phyloP scores from a whole-genome alignment of 2,797 vertebrate genomes.

The Tragopan temminckii region DNA sequence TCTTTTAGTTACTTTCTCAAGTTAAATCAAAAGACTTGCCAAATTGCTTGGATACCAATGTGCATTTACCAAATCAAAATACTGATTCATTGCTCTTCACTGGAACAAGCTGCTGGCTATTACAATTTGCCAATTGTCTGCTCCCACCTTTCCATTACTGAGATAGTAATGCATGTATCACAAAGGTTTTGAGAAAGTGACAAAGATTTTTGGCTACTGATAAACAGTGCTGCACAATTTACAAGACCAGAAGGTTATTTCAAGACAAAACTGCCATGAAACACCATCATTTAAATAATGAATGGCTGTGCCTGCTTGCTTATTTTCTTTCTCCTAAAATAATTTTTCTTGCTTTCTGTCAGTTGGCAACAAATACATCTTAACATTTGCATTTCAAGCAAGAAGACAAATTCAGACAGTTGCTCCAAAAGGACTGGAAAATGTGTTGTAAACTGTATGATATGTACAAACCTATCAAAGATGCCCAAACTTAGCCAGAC shows the following conservation, averaged over 20 bases:
- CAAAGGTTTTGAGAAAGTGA: background rate
- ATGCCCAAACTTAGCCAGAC: background rate
- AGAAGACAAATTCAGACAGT: slow-evolving; percentile 45
- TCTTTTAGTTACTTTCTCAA: background rate
- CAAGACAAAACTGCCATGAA: slow-evolving; percentile 63
- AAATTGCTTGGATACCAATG: background rate
- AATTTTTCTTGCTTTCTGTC: slow-evolving; percentile 65
- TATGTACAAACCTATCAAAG: background rate
- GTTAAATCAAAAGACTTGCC: background rate
- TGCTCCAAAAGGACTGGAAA: slow-evolving; percentile 35
- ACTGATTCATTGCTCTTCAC: background rate
- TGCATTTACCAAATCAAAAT: background rate
- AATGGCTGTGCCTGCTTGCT: slow-evolving; percentile 47
- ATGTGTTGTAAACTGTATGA: background rate
- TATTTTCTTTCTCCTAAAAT: slow-evolving; percentile 69
- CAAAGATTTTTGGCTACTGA: slow-evolving; percentile 53
- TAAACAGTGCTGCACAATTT: slow-evolving; percentile 43
- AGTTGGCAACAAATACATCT: slow-evolving; percentile 65
- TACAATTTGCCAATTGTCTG: slow-evolving; percentile 15
- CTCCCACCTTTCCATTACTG: slow-evolving; percentile 29
- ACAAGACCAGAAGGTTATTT: slow-evolving; percentile 63
- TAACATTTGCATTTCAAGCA: slow-evolving; percentile 56
- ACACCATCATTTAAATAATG: slow-evolving; percentile 63
- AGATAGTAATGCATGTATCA: background rate
- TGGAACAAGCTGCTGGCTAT: background rate